Conservation (phyloP, 2,113 vertebrate species). For the Hyaena hyaena region DNA sequence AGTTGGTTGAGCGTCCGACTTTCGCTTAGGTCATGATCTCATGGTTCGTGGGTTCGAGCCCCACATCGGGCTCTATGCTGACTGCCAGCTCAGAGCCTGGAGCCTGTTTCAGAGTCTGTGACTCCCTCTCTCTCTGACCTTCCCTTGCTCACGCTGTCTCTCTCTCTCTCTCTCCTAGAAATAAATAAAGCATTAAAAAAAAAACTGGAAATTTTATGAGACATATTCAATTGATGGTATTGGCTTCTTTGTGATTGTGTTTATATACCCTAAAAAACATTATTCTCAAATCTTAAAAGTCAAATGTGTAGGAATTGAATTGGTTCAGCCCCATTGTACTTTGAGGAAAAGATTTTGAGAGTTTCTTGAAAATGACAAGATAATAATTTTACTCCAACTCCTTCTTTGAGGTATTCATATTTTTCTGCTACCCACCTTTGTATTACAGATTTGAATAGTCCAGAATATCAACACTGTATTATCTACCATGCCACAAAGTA, state of each 20-base stretch:
- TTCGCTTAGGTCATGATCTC: too few species aligned
- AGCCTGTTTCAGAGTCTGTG: too few species aligned
- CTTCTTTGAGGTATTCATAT: not conserved
- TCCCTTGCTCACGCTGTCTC: too few species aligned
- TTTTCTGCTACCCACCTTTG: not conserved
- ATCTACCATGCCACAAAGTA: not conserved
- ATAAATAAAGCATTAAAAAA: too few species aligned
- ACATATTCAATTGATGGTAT: not conserved
- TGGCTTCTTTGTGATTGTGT: not conserved
- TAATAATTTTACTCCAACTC: not conserved
- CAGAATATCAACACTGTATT: not conserved
- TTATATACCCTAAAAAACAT: slow-evolving; percentile 39
- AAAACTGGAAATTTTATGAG: slow-evolving; percentile 10
- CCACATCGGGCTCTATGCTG: too few species aligned
- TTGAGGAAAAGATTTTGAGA: not conserved
- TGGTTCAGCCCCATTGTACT: not conserved
- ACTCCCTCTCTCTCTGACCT: too few species aligned
- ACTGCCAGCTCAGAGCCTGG: too few species aligned
- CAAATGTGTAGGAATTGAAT: not conserved
- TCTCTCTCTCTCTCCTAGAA: too few species aligned
- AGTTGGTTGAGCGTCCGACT: too few species aligned
- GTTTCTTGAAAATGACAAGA: slow-evolving; percentile 39
- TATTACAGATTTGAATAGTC: not conserved
- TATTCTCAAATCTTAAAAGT: slow-evolving; percentile 6
- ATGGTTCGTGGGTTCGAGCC: too few species aligned